phyloP scores from a whole-genome alignment of 2,113 vertebrate species.

The Hirundichthys speculiger region DNA sequence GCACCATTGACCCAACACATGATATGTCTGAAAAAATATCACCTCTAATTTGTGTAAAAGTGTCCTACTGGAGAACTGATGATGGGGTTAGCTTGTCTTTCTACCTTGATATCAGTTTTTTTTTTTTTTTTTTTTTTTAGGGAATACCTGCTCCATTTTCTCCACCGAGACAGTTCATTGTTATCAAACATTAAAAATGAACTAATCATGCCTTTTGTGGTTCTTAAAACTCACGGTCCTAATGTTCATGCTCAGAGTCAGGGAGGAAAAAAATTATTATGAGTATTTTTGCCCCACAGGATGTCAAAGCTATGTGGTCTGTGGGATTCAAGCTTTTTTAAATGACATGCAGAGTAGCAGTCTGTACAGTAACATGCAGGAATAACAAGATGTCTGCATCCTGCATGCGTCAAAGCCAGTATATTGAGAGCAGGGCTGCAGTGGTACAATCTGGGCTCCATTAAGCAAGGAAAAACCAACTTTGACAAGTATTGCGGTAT shows the following conservation, averaged over 20 bases:
- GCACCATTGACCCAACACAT: conserved; percentile 38
- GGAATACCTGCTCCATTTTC: conserved; percentile 22
- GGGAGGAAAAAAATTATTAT: conserved; percentile 14
- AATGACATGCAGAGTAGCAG: conserved; percentile 79
- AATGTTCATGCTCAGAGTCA: conserved; percentile 67
- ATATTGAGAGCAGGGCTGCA: conserved; percentile 81
- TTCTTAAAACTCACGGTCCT: conserved; percentile 49
- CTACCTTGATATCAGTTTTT: no score
- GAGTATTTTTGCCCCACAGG: conserved; percentile 37
- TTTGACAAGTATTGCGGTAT: conserved; percentile 34
- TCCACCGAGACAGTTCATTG: conserved; percentile 75
- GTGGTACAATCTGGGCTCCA: conserved; percentile 39
- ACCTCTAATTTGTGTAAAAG: conserved; percentile 44
- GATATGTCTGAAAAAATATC: conserved; percentile 33
- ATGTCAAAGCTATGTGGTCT: conserved; percentile 47
- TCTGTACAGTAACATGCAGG: conserved; percentile 76
- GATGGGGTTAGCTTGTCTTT: conserved; percentile 5
- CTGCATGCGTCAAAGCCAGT: conserved; percentile 83
- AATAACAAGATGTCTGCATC: conserved; percentile 73
- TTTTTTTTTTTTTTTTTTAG: neutral
- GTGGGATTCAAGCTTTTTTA: conserved; percentile 53
- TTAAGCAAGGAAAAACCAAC: conserved; percentile 44
- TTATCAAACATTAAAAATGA: conserved; percentile 31
- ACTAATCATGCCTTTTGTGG: conserved; percentile 65
- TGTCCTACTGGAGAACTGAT: neutral